phyloP scores from a whole-genome alignment of 2,113 vertebrate species.

The Cranoglanis bouderius region DNA sequence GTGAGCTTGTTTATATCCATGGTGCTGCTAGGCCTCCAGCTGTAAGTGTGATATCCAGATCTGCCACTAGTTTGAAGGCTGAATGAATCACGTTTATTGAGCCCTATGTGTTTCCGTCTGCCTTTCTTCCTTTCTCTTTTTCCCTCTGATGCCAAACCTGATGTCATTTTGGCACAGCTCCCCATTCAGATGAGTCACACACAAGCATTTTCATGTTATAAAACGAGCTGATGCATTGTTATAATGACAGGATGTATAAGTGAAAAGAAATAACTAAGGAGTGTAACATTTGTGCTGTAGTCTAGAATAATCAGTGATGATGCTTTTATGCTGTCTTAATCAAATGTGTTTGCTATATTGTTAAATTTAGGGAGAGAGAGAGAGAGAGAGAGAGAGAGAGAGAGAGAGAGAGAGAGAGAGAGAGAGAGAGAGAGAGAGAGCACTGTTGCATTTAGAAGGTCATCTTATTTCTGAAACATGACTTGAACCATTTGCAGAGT shows the following conservation, averaged over 20 bases:
- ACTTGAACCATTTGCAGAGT: background rate
- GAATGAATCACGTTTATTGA: slow-evolving; percentile 27
- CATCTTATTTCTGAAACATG: background rate
- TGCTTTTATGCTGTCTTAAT: background rate
- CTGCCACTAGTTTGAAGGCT: slow-evolving; percentile 3
- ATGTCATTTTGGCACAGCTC: slow-evolving; percentile 43
- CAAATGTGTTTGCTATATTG: background rate
- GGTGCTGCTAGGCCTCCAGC: slow-evolving; percentile 5
- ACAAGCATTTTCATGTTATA: slow-evolving; percentile 21
- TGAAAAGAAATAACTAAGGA: slow-evolving; percentile 1
- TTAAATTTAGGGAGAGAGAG: background rate
- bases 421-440: background rate
- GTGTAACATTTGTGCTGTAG: background rate
- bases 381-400: background rate
- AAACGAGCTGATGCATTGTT: slow-evolving; percentile 17
- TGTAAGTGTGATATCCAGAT: slow-evolving; percentile 12
- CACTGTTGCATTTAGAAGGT: background rate
- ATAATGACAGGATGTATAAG: slow-evolving; percentile 12
- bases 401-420: background rate
- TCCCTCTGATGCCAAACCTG: slow-evolving; percentile 26
- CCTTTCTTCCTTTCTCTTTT: background rate
- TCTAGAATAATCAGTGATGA: background rate
- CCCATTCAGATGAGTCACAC: slow-evolving; percentile 21
- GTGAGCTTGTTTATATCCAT: background rate
- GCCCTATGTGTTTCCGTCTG: background rate